These are phyloP conservation scores for Folsomia manolachei DNA, from an alignment of 2,888 invertebrate species.

Conservation along the genomic window DNA sequence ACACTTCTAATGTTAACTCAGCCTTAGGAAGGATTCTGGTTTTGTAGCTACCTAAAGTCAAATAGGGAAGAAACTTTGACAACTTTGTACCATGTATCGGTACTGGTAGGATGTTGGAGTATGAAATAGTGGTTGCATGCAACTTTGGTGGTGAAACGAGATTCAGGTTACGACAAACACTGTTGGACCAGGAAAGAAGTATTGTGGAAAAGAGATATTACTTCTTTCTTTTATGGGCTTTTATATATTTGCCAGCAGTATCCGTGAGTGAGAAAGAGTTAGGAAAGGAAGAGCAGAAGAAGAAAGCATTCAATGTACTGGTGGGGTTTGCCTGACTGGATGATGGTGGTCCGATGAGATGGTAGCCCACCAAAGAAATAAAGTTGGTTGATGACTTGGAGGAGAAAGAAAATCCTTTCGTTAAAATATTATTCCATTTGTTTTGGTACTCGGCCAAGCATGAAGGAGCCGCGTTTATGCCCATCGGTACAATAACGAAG, in stretches of 20 bases:
- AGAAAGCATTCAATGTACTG: no score
- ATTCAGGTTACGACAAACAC: not conserved
- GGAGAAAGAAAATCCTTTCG: not conserved
- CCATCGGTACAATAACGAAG: conserved; percentile 3
- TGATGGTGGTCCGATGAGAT: not conserved
- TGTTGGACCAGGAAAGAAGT: no score
- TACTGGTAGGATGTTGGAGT: not conserved
- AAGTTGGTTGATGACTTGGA: conserved; percentile 2
- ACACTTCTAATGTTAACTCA: not conserved
- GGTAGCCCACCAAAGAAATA: not conserved
- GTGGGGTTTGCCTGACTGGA: not conserved
- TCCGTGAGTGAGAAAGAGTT: not conserved
- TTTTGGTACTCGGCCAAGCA: conserved; percentile 7
- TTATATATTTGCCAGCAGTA: no score
- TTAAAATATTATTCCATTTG: conserved; percentile 10
- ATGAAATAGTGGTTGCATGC: not conserved
- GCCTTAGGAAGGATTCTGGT: no score
- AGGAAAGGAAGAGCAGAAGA: not conserved
- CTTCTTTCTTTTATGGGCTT: not conserved
- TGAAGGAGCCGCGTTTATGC: not conserved
- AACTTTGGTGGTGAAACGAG: not conserved
- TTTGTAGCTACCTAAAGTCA: no score
- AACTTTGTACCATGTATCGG: not conserved
- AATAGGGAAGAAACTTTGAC: not conserved
- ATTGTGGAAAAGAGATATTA: not conserved